Evolutionary conservation across 2,113 vertebrate species (phyloP), one percentile per base, ranked within the genome.

Genomic region (Phalacrocorax carbo): DNA sequence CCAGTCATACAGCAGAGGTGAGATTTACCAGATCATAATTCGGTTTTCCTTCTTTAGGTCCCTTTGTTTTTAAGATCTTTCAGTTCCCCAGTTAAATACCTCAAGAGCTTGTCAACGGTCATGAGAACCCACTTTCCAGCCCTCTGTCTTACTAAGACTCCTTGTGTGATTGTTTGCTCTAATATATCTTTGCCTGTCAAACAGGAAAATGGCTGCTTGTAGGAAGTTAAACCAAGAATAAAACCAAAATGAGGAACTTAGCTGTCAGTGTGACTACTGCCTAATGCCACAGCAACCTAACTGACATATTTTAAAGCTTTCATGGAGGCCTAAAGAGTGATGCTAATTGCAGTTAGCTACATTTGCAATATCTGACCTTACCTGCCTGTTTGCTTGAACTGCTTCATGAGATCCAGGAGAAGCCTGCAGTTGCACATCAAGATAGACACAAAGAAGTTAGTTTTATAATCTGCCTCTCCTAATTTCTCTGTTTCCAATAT

Each of bases 101-200:
- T 68, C 52, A 85, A 40, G 38, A 88, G 34, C n/a, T 38, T 9
- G 4, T 38, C 19, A 58, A 3, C 0, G 0, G 15, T 40, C 60
- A 22, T 0, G 1, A 78, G 16, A 5, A 25, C 21, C 19, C 1
- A 0, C 44, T 42, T 81, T 62, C 46, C 12, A 88, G 16, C 22
- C 22, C 21, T 66, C n/a, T 2, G 0, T 55, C 58, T 86, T 62
- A 66, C 22, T 44, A 32, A 75, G 10, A 66, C 46, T n/a, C 13
- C 7, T 25, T 25, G 15, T 60, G 29, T 55, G 23, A 42, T 30
- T 81, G 15, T 27, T 92, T 29, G 20, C 23, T 75, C 17, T 77
- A 30, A 17, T 40, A 25, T 11, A 42, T 55, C 60, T 68, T 2
- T 51, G 8, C 14, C 46, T 65, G 44, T 40, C 64, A 84, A 91